These are phyloP conservation scores for Brachyalestes nurse DNA, from an alignment of 2,797 vertebrate species.

Conservation along the genomic window DNA sequence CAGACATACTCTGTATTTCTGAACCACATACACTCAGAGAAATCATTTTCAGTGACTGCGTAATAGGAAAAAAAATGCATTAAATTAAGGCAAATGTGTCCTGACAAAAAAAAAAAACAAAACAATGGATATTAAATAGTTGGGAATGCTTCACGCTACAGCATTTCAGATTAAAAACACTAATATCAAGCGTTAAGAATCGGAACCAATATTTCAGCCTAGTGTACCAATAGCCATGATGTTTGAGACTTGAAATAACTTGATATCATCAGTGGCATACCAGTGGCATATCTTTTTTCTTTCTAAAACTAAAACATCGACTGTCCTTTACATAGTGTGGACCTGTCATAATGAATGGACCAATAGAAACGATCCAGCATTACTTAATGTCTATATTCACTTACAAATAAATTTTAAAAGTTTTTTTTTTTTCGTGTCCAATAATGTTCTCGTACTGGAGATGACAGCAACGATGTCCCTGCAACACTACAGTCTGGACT, in stretches of 20 bases:
- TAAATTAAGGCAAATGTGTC: conserved; percentile 64
- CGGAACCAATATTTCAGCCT: conserved; percentile 11
- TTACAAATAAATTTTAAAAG: not conserved
- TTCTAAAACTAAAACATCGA: not conserved
- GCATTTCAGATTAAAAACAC: not conserved
- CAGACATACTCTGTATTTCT: not conserved
- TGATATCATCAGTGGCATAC: not conserved
- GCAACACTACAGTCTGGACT: conserved; percentile 39
- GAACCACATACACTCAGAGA: not conserved
- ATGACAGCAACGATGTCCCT: not conserved
- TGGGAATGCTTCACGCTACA: not conserved
- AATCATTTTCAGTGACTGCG: not conserved
- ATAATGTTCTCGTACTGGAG: not conserved
- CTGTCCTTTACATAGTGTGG: not conserved
- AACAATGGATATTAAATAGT: conserved; percentile 21
- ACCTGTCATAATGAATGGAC: not conserved
- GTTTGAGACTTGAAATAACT: conserved; percentile 46
- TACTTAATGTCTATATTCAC: not conserved
- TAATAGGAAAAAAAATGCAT: not conserved
- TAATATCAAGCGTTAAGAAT: conserved; percentile 25
- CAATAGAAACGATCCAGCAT: not conserved
- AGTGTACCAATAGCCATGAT: conserved; percentile 33
- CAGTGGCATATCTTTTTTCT: too few relatives aligned
- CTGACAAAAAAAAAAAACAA: not conserved
- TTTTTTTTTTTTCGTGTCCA: not conserved